Base-by-base conservation (phyloP, 2,113 vertebrate species). In the Python bivittatus region DNA sequence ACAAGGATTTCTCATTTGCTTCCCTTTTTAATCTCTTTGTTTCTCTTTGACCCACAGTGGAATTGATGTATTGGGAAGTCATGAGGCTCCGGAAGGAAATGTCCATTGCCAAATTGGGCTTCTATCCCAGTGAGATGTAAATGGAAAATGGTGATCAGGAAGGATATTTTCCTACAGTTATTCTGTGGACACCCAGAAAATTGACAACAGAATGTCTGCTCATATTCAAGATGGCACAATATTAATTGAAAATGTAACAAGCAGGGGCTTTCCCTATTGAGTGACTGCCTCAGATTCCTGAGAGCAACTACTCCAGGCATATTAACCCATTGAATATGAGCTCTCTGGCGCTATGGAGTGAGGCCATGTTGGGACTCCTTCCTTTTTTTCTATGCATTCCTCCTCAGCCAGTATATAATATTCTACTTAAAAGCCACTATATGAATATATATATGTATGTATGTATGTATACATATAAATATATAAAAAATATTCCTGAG, bases 21-120 rank as follows among this genome's bases (percentile, higher is more conserved):
- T 88, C 52, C 68, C 27, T 90, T 22, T 86, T 89, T 48, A 72
- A 22, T 90, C 38, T 88, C 38, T 83, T 2, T 84, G 68, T 91
- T 42, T 60, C 0, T 0, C 48, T 90, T 90, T 84, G 44, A 88
- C 57, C 56, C 96, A n/a, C 97, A 99, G 99, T 97, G 92, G 99
- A 99, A 96, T 98, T 98, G 94, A 99, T 99, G 98, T 99, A 98
- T 96, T 99, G 99, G 98, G 99, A 99, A 96, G 97, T 99, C 94
- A 98, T 97, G 97, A 98, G 99, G 94, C 98, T 99, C 89, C 97
- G 99, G 60, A 98, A 98, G 96, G 99, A 99, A 97, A 99, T 99
- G 99, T 98, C 98, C 0, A 95, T 98, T 96, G 98, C 99, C 94
- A 99, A 99, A 94, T 97, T 99, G 52, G 99, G 99, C 20, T 99